phyloP scores from a whole-genome alignment of 2,113 vertebrate species.

The Aplodontia rufa region DNA sequence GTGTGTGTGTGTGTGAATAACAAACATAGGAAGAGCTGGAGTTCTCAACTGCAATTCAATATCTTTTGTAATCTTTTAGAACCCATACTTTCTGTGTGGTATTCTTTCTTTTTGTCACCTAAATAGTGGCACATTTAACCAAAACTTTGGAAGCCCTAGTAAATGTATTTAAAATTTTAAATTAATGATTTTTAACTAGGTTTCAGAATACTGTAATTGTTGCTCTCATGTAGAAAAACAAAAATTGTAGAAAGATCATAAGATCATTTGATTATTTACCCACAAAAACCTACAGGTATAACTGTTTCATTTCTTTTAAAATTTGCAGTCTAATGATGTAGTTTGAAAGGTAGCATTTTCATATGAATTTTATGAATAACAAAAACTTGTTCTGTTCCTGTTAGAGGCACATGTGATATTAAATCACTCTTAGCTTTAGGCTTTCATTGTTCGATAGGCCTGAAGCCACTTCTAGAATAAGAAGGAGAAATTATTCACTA shows the following conservation, averaged over 20 bases:
- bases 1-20: neutral
- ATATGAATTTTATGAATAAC: neutral
- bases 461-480: neutral
- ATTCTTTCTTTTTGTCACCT: neutral
- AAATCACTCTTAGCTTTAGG: neutral
- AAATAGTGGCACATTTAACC: neutral
- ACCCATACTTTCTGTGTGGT: neutral
- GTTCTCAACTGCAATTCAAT: neutral
- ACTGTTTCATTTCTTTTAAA: slow-evolving; percentile 1
- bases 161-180: neutral
- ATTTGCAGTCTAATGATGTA: neutral
- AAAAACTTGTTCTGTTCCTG: neutral
- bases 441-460: neutral
- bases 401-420: neutral
- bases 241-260: neutral
- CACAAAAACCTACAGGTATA: neutral
- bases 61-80: neutral
- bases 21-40: neutral
- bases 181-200: neutral
- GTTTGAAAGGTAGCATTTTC: neutral
- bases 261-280: neutral
- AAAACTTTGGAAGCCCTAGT: neutral
- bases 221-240: neutral
- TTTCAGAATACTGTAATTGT: neutral
- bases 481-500: neutral